Base-by-base conservation (phyloP, 2,797 vertebrate genomes). In the Podarcis lilfordi region DNA sequence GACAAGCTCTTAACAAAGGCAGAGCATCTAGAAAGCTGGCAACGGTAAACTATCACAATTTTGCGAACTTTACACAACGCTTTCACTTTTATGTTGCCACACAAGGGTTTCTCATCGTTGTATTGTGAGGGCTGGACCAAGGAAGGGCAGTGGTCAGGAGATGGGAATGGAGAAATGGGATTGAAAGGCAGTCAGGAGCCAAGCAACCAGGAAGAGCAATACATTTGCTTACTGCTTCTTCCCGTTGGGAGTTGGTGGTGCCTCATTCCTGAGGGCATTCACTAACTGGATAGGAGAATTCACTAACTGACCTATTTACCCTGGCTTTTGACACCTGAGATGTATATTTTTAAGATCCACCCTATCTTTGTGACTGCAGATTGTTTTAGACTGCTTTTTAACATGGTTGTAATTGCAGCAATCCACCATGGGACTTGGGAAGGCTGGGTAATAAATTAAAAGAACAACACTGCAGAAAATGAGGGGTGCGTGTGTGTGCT, bases 1-100 rank as follows among this genome's bases (percentile, higher is more conserved):
- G 66, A 29, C 25, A 3, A 29, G 27, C 66, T 29, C 66, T 29
- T 89, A 76, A 90, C 90, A 69, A 91, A 84, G 2, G 61, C 80
- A 82, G 25, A 68, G 23, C 68, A 68, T 43, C 3, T 40, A 90
- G 84, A 82, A n/a, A 69, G 27, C 29, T 69, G 68, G 13, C 10
- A n/a, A n/a, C 3, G 29, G 10, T n/a, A 69, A 29, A 27, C 29
- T n/a, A 3, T 29, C 15, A 29, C 25, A 69, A 69, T 61, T 61
- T 21, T 61, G 59, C 3, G 13, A 61, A 69, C 27, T 69, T 69
- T 27, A 27, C 27, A 69, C 66, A 69, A 13, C 2, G 9, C 9
- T n/a, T 29, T n/a, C 68, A n/a, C 68, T n/a, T 69, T 29, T 69
- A 5, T 2, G 68, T 13, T n/a, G 68, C 68, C 29, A 4, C 9